These are phyloP conservation scores for Lycaon pictus DNA, from an alignment of 2,113 vertebrate species.

Conservation along the genomic window DNA sequence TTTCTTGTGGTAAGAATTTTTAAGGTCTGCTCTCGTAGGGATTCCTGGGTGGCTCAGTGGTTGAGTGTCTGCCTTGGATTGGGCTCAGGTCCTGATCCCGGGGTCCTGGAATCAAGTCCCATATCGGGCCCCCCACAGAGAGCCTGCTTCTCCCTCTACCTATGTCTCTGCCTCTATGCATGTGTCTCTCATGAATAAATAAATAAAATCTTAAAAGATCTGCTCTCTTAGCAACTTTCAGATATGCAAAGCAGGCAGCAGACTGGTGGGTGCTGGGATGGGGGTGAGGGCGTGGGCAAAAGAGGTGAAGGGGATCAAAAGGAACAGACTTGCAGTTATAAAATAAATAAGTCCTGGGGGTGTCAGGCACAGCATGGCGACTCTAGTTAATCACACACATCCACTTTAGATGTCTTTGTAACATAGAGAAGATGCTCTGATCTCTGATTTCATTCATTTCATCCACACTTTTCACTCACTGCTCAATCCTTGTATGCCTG, in stretches of 20 bases:
- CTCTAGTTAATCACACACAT: fast-evolving
- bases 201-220: not conserved
- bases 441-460: too few relatives aligned
- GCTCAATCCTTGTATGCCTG: fast-evolving
- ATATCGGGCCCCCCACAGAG: too few relatives aligned
- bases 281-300: not conserved
- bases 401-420: fast-evolving
- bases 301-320: too few relatives aligned
- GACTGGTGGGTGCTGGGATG: not conserved
- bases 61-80: too few relatives aligned
- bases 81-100: too few relatives aligned
- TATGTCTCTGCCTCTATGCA: too few relatives aligned
- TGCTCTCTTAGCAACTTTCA: not conserved
- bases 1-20: not conserved
- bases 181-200: too few relatives aligned
- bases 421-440: fast-evolving
- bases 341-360: fast-evolving
- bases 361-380: fast-evolving
- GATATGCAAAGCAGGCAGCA: too few relatives aligned
- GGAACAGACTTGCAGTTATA: fast-evolving
- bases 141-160: too few relatives aligned
- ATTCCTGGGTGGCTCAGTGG: too few relatives aligned
- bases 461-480: fast-evolving
- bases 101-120: too few relatives aligned
- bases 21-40: not conserved